Evolutionary conservation across 2,113 vertebrate species (phyloP), one percentile per base, ranked within the genome.

Genomic region (Colistium nudipinnis): DNA sequence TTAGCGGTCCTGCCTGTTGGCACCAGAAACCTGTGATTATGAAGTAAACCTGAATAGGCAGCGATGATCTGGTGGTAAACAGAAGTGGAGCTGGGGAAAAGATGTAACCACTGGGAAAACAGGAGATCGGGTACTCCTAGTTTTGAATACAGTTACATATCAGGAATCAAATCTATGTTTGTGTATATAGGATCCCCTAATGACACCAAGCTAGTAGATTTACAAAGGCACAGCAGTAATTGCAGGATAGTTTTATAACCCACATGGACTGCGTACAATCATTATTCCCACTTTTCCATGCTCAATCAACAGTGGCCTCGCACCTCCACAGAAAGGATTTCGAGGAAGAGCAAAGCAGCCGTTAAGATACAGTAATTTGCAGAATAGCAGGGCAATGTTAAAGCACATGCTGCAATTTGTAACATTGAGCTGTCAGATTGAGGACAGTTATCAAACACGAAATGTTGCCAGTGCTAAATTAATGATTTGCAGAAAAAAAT

Each of bases 391-490:
- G 14, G 70, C 39, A 4, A 31, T 44, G 57, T 62, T 70, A 68
- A 43, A 35, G 66, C 36, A 22, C 24, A 49, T 8, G 55, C 70
- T 51, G 62, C 49, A 51, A 44, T 70, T 64, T 56, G 31, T 64
- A 41, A 2, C 1, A 10, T 72, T 41, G 49, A 62, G 24, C 44
- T 47, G 20, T 45, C 27, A 1, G 52, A 63, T 51, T 45, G 48
- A 62, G 28, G 62, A 38, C 52, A 24, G 51, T 64, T 59, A 62
- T 75, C 57, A 64, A 28, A 52, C 49, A 31, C 67, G 27, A 11
- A 36, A 62, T 45, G 27, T 65, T 51, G 53, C 57, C 35, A 56
- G 19, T 2, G 28, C 48, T 52, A 20, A 5, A 33, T 55, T 72
- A 71, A 72, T 51, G 52, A 45, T 54, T 31, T 35, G 33, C 8